Evolutionary conservation across 1,140 invertebrate species (phyloP), one percentile per base, ranked within the genome.

Genomic region (Melitaea cinxia): DNA sequence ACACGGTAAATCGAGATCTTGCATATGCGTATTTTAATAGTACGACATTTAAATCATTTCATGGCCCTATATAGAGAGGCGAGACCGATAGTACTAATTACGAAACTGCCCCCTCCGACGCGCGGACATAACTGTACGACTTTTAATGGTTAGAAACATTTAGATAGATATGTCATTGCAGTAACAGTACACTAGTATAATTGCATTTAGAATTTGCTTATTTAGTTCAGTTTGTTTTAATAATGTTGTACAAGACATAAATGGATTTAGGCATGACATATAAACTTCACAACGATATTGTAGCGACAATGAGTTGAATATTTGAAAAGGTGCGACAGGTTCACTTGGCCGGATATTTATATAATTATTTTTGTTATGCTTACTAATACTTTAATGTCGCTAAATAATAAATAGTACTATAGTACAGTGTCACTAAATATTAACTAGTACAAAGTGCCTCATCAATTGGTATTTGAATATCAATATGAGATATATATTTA

Each of bases 111-210:
- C 73, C 73, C 70, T 73, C 57, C 50, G 59, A 70, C 68, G 59
- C 55, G 56, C 65, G 61, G 68, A 80, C 82, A 78, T 87, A 87
- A 87, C 84, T 85, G 82, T 84, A 73, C 72, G 64, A 66, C 79
- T 82, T 54, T 83, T 85, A 88, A 88, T 85, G 85, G 82, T 81
- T 86, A 85, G 80, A 86, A 89, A 84, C 80, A 86, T 86, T 89
- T 87, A 89, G 79, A 80, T 53, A 86, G 82, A 83, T 77, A 89
- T 89, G 84, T 83, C 73, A 85, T 75, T 80, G 78, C 80, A 80
- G 84, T 87, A 85, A 85, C 78, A 83, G 84, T 81, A 79, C 75
- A 76, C 81, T 75, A 75, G 70, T 77, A 81, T 88, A 89, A 89
- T 89, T 82, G 68, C 82, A 75, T 73, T 75, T 80, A 77, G 78